Percentiles rank a stretch among this genome's conserved stretches.
These are phyloP conservation scores for Archegozetes longisetosus DNA, from an alignment of 1,140 invertebrate genomes.

Conservation along the genomic window DNA sequence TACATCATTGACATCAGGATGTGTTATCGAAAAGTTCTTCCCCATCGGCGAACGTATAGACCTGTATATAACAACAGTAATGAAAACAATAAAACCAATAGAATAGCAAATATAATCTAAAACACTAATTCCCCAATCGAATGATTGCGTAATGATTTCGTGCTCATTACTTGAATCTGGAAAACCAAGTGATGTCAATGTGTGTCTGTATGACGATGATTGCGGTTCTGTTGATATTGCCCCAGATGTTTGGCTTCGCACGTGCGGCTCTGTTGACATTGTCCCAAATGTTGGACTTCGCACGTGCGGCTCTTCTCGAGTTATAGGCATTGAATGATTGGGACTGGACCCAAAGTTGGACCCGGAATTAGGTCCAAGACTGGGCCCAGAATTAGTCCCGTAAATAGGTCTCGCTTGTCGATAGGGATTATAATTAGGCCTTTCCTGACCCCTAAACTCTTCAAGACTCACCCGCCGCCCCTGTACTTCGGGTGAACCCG, in stretches of 20 bases:
- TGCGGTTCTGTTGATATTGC: neutral
- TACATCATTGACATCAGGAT: conserved; percentile 20
- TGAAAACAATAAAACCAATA: neutral
- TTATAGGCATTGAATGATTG: neutral
- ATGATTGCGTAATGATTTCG: conserved; percentile 1
- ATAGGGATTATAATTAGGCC: conserved; percentile 19
- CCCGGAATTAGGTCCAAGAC: neutral
- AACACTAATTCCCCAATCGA: neutral
- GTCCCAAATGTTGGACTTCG: neutral
- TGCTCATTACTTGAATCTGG: conserved; percentile 10
- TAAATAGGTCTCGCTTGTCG: conserved; percentile 2
- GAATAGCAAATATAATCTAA: neutral
- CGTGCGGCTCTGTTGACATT: neutral
- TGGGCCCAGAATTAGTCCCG: conserved; percentile 7
- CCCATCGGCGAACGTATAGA: conserved; percentile 16
- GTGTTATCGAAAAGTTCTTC: conserved; percentile 18
- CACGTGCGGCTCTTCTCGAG: neutral
- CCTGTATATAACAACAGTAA: conserved; percentile 1
- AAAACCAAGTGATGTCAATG: conserved; percentile 7
- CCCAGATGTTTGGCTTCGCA: neutral
- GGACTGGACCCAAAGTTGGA: neutral
- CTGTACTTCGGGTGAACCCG: conserved; percentile 15
- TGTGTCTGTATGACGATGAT: neutral
- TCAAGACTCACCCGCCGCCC: conserved; percentile 17
- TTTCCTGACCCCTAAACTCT: conserved; percentile 19